These are phyloP conservation scores for Torymus auratus DNA, from an alignment of 2,888 invertebrate genomes.

Conservation along the genomic window DNA sequence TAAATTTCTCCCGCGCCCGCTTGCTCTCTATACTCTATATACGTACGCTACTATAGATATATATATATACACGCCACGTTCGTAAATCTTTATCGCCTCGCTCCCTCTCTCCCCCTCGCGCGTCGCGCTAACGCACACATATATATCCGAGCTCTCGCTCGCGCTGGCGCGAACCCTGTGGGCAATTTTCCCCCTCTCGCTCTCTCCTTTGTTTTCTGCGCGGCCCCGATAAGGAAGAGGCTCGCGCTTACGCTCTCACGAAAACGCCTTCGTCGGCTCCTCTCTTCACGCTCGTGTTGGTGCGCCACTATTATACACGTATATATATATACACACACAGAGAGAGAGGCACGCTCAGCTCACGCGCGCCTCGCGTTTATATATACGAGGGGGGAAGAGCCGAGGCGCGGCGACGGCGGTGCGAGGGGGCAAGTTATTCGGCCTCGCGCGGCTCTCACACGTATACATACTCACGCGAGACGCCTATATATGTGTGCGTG, in stretches of 20 bases:
- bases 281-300: background rate
- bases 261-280: constrained; percentile 21
- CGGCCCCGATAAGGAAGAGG: constrained; percentile 48
- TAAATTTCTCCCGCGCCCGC: constrained; percentile 10
- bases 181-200: constrained; percentile 23
- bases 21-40: background rate
- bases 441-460: constrained; percentile 16
- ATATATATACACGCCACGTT: background rate
- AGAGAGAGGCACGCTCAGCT: background rate
- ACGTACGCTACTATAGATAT: too few relatives aligned
- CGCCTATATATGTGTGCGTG: too few relatives aligned
- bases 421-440: constrained; percentile 44
- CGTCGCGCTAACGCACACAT: background rate
- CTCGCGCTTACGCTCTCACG: constrained; percentile 13
- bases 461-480: background rate
- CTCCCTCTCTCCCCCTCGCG: background rate
- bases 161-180: background rate
- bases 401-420: background rate
- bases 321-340: too few relatives aligned
- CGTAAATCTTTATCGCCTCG: constrained; percentile 37
- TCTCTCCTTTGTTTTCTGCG: constrained; percentile 37
- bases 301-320: too few relatives aligned
- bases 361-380: constrained; percentile 12
- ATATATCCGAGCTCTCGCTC: background rate
- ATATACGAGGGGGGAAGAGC: too few relatives aligned